phyloP scores from a whole-genome alignment of 2,113 vertebrate genomes.

The Sebastes fasciatus region DNA sequence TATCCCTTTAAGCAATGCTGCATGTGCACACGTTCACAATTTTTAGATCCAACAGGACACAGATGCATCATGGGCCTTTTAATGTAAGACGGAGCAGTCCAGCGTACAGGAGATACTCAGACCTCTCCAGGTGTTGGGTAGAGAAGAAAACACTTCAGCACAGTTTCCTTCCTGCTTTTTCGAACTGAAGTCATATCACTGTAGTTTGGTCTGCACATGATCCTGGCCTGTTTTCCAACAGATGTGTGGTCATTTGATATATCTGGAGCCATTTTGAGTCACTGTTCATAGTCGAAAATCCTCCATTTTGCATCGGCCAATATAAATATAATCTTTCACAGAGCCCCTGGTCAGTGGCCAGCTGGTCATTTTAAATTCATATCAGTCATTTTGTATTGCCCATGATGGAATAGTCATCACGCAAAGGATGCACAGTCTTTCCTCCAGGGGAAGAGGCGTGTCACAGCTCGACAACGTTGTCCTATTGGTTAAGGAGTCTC shows the following conservation, averaged over 20 bases:
- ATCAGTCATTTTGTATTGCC: constrained; percentile 53
- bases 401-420: constrained; percentile 46
- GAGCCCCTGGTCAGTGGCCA: constrained; percentile 43
- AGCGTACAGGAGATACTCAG: constrained; percentile 11
- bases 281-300: constrained; percentile 23
- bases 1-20: constrained; percentile 20
- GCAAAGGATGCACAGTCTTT: constrained; percentile 36
- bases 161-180: constrained; percentile 10
- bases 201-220: constrained; percentile 15
- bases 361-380: constrained; percentile 45
- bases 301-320: constrained; percentile 27
- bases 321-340: constrained; percentile 51
- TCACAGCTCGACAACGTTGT: not conserved
- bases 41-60: constrained; percentile 29
- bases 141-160: not conserved
- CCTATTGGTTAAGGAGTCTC: constrained; percentile 16
- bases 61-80: constrained; percentile 35
- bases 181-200: constrained; percentile 29
- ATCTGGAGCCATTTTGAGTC: constrained; percentile 45
- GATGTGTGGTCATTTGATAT: constrained; percentile 6
- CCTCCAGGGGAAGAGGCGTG: constrained; percentile 20
- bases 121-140: constrained; percentile 4
- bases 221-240: constrained; percentile 25
- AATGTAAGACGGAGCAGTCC: constrained; percentile 4
- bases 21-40: constrained; percentile 23